Evolutionary conservation across 2,888 invertebrate species (phyloP).

Genomic region (Halocaridina rubra): DNA sequence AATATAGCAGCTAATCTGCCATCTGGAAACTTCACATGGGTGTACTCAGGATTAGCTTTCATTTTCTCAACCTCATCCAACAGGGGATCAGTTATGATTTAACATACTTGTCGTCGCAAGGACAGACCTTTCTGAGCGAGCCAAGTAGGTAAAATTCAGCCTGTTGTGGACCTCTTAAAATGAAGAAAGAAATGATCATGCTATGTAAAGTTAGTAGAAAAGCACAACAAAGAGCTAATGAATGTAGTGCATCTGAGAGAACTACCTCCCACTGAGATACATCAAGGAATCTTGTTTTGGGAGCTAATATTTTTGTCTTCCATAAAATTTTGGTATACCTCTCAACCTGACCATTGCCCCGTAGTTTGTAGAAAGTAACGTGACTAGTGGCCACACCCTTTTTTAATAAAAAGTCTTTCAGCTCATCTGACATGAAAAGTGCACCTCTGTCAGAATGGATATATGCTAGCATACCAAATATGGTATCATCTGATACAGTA

Average conservation of each 20-base stretch:
- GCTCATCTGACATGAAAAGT: too few species aligned
- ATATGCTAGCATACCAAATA: too few species aligned
- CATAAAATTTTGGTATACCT: too few species aligned
- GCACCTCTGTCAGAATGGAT: too few species aligned
- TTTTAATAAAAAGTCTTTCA: too few species aligned
- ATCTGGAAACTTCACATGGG: constrained; percentile 12
- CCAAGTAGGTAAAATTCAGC: too few species aligned
- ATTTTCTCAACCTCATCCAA: background rate
- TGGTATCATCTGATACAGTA: too few species aligned
- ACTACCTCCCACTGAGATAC: background rate
- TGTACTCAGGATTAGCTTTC: background rate
- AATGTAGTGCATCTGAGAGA: constrained; percentile 9
- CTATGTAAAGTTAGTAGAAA: background rate
- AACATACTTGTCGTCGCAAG: background rate
- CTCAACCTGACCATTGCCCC: background rate
- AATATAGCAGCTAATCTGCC: background rate
- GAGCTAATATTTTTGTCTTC: background rate
- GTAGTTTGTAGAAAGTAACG: background rate
- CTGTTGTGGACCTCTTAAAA: too few species aligned
- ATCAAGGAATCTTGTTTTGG: background rate
- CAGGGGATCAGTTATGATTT: constrained; percentile 1
- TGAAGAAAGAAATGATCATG: too few species aligned
- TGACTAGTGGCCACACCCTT: background rate
- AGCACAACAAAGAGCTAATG: background rate
- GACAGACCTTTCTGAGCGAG: too few species aligned